Base-by-base conservation (phyloP, 2,888 invertebrate genomes). In the Pristionchus fissidentatus region DNA sequence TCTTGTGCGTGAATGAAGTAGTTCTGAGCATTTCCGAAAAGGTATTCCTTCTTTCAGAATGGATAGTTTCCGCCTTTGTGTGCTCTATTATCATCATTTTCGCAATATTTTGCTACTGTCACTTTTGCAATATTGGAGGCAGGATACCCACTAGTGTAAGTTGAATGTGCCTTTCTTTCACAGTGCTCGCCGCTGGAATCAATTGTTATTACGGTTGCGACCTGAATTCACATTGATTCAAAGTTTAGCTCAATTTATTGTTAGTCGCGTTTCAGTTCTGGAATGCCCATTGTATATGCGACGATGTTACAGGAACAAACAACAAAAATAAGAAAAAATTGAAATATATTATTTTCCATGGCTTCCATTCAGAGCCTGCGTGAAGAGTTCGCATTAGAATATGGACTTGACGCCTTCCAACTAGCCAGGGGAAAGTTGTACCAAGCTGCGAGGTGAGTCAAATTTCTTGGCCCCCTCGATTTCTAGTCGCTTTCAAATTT, bases 1-100 rank as follows among this genome's bases (percentile, higher is more conserved):
- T 2, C 7, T 5, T 7, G 26, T 26, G 29, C 29, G 29, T 0
- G 57, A 57, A 7, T 26, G 57, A 29, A 29, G n/a, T n/a, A n/a
- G n/a, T n/a, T n/a, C 5, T 57, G 57, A 29, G 57, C 29, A 57
- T 57, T 57, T 26, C 26, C 29, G 57, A 29, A 29, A 29, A 55
- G 55, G 19, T 52, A 22, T 52, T 52, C n/a, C n/a, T 52, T 52
- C 4, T 41, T 70, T 35, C 66, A 70, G 66, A 70, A 41, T 70
- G 66, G 66, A 41, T 70, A 4, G 41, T 41, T 0, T 7, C 26
- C 41, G 66, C 41, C 3, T 41, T 41, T 5, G 41, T 41, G n/a
- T 7, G 66, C 41, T 41, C 29, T 1, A 70, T 70, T 29, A 22
- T 70, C 8, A 7, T 70, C 13, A n/a, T 70, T 5, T 70, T 70